These are phyloP conservation scores for Pterocles burchelli DNA, from an alignment of 2,113 vertebrate genomes.

Conservation along the genomic window DNA sequence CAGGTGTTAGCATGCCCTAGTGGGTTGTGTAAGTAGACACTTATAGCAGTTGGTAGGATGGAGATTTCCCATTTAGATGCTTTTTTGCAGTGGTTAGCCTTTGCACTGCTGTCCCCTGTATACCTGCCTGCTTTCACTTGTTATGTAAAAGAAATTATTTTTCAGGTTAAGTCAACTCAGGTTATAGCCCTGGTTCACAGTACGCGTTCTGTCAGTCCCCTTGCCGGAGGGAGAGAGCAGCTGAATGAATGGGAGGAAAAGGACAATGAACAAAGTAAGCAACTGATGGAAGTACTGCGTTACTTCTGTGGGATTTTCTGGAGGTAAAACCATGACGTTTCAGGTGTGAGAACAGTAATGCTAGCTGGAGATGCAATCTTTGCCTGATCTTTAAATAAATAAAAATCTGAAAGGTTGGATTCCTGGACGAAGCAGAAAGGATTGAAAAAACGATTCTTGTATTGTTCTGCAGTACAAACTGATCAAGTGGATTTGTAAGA, in stretches of 20 bases:
- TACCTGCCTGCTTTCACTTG: background rate
- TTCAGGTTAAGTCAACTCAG: background rate
- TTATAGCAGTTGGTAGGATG: background rate
- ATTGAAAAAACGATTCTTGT: fast-evolving
- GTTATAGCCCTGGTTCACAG: background rate
- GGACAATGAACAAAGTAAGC: background rate
- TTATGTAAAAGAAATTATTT: background rate
- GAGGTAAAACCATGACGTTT: fast-evolving
- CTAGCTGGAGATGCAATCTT: background rate
- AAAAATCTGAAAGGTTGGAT: background rate
- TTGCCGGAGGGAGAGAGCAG: background rate
- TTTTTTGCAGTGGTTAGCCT: background rate
- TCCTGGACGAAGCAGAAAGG: background rate
- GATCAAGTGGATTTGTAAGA: background rate
- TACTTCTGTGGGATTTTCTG: background rate
- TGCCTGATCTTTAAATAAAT: background rate
- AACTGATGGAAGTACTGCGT: background rate
- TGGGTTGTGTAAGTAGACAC: background rate
- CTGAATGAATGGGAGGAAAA: background rate
- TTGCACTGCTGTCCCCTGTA: background rate
- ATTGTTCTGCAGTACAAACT: background rate
- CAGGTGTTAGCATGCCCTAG: fast-evolving
- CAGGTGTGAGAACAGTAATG: background rate
- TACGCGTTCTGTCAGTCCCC: background rate
- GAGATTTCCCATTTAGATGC: background rate